Evolutionary conservation across 2,113 vertebrate genomes (phyloP).

Genomic region (Xiphophorus hellerii): DNA sequence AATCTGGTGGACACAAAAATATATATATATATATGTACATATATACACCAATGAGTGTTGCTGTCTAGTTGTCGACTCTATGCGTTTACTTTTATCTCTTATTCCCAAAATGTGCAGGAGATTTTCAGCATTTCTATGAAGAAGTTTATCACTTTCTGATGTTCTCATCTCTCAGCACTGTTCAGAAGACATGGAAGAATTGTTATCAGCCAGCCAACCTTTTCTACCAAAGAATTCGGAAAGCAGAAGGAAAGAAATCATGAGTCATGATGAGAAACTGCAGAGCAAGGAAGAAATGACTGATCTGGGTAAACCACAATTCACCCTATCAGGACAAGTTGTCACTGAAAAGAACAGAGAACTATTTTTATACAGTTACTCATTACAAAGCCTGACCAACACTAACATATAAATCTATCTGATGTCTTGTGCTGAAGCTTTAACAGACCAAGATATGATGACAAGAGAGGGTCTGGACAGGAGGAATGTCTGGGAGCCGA

Average conservation of each 20-base stretch:
- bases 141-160: not conserved
- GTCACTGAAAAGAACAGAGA: not conserved
- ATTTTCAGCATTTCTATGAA: not conserved
- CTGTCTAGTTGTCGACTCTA: no score
- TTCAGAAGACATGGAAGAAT: conserved; percentile 43
- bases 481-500: conserved; percentile 66
- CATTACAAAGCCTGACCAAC: not conserved
- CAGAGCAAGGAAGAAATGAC: not conserved
- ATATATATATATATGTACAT: no score
- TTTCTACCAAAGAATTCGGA: not conserved
- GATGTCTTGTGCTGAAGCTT: conserved; percentile 3
- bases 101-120: no score
- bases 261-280: not conserved
- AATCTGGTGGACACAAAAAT: no score
- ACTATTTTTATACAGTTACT: not conserved
- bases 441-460: conserved; percentile 45
- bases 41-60: no score
- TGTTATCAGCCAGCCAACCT: not conserved
- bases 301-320: conserved; percentile 35
- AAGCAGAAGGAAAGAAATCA: conserved; percentile 6
- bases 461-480: conserved; percentile 47
- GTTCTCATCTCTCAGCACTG: not conserved
- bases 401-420: not conserved
- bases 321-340: not conserved
- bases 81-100: no score